These are phyloP conservation scores for Ditylenchus weischeri DNA, from an alignment of 2,888 invertebrate genomes.

Conservation along the genomic window DNA sequence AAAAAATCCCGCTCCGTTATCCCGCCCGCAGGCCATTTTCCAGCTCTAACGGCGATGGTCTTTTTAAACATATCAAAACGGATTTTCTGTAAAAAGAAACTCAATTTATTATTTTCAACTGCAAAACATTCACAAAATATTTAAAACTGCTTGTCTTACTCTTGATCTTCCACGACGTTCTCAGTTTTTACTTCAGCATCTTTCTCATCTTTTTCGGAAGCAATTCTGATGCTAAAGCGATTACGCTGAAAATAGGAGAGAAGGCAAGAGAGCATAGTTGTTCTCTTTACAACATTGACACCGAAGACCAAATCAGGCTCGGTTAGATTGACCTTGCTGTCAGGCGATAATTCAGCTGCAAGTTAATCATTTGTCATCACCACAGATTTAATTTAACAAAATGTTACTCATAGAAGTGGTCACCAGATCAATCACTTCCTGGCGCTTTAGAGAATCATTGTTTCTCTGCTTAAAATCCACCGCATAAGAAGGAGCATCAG, in stretches of 20 bases:
- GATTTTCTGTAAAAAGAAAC: no score
- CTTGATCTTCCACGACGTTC: not conserved
- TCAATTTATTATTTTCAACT: no score
- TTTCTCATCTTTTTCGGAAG: not conserved
- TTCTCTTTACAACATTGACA: constrained; percentile 19
- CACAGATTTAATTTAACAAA: no score
- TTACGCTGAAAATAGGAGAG: not conserved
- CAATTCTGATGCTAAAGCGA: not conserved
- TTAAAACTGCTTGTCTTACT: no score
- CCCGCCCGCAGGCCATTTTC: no score
- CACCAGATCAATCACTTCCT: constrained; percentile 19
- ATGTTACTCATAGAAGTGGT: constrained; percentile 15
- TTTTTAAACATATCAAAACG: no score
- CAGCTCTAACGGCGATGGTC: no score
- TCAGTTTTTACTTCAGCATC: not conserved
- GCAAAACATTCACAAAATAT: no score
- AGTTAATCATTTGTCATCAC: no score
- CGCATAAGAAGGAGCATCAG: constrained; percentile 18
- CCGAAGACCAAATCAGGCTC: constrained; percentile 23
- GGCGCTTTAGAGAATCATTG: constrained; percentile 18
- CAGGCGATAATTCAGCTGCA: constrained; percentile 11
- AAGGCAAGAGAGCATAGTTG: not conserved
- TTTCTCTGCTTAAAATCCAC: constrained; percentile 24
- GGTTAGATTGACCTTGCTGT: constrained; percentile 21
- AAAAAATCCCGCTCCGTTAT: no score